Conservation (phyloP, 1,140 invertebrate genomes). For the Apis florea region DNA sequence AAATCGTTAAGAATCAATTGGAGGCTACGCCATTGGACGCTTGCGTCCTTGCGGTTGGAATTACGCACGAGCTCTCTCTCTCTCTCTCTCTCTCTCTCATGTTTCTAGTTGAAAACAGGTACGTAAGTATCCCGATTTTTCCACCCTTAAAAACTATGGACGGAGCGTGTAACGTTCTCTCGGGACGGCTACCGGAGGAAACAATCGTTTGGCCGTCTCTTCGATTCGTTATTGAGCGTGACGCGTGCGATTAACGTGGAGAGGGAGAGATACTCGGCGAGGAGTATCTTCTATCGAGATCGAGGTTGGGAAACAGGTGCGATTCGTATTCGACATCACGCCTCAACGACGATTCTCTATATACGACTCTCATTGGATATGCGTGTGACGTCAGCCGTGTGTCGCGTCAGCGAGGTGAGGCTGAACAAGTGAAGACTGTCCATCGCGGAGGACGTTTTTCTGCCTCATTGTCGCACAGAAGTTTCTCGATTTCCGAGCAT, state of each 20-base stretch:
- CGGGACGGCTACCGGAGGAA: constrained; percentile 14
- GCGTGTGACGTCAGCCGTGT: constrained; percentile 67
- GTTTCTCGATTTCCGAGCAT: not conserved
- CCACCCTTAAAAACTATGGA: too few relatives aligned
- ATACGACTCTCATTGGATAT: constrained; percentile 62
- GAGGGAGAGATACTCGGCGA: not conserved
- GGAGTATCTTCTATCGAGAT: not conserved
- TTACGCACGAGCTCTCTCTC: constrained; percentile 64
- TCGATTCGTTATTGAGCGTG: not conserved
- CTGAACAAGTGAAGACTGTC: constrained; percentile 48
- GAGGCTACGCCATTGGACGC: constrained; percentile 57
- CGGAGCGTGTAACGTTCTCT: too few relatives aligned
- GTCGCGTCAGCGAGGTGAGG: constrained; percentile 48
- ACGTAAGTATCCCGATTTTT: constrained; percentile 59
- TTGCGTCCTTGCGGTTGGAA: constrained; percentile 69
- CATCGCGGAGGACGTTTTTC: constrained; percentile 42
- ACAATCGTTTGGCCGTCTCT: not conserved
- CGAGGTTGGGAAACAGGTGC: not conserved
- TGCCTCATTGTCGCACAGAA: not conserved
- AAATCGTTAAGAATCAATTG: too few relatives aligned
- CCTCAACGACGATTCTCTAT: constrained; percentile 42
- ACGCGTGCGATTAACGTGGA: not conserved
- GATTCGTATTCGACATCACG: constrained; percentile 57
- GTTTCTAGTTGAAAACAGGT: constrained; percentile 48
- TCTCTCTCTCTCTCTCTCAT: too few relatives aligned